Evolutionary conservation across 2,797 vertebrate species (phyloP).

Genomic region (Rhincodon typus): DNA sequence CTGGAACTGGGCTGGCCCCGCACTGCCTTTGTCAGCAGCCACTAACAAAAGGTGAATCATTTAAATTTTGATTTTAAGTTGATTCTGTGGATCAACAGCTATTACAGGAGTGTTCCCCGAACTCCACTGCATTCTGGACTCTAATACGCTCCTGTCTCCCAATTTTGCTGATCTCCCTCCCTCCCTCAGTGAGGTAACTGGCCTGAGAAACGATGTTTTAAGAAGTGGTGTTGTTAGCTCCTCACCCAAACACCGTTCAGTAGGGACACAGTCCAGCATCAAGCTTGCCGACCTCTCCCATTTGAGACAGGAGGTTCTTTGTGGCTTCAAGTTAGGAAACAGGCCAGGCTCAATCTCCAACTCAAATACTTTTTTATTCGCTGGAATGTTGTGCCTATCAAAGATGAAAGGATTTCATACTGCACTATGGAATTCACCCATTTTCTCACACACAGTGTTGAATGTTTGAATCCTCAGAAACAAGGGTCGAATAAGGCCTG

Average conservation of each 20-base stretch:
- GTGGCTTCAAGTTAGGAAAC: not conserved
- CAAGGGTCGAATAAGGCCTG: too few relatives aligned
- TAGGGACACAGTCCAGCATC: too few relatives aligned
- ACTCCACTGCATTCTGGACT: not conserved
- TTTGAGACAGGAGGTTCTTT: too few relatives aligned
- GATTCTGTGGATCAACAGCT: not conserved
- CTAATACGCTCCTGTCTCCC: not conserved
- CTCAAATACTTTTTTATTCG: not conserved
- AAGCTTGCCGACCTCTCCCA: too few relatives aligned
- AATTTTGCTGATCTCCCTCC: rapidly evolving
- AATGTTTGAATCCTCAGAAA: too few relatives aligned
- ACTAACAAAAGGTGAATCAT: not conserved
- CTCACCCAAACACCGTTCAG: too few relatives aligned
- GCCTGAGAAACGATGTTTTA: too few relatives aligned
- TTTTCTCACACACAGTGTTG: too few relatives aligned
- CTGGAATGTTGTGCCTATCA: not conserved
- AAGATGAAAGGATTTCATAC: too few relatives aligned
- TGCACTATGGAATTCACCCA: not conserved
- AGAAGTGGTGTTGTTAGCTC: too few relatives aligned
- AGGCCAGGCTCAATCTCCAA: not conserved
- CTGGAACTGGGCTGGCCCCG: not conserved
- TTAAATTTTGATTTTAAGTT: not conserved
- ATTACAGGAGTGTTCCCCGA: not conserved
- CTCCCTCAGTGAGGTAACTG: not conserved
- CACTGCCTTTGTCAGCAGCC: not conserved